Evolutionary conservation across 2,113 vertebrate genomes (phyloP), one percentile per base, ranked within the genome.

Genomic region (Larimichthys crocea): DNA sequence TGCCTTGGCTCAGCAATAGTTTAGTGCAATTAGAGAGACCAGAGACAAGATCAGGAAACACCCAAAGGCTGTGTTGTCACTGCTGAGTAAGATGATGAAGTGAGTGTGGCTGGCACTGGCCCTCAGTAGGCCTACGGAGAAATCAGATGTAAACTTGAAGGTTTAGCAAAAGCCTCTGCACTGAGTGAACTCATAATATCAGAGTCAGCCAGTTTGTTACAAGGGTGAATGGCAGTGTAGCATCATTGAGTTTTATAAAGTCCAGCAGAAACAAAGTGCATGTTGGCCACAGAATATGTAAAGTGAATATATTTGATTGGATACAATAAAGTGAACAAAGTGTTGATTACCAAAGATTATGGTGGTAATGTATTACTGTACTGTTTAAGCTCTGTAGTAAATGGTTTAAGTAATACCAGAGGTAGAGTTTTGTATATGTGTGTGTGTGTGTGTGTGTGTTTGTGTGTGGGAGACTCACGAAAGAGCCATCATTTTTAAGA

Each of bases 11-110:
- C 20, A 10, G 55, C 50, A 72, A 82, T 46, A 67, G 72, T 74
- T 70, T 62, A 60, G 79, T 40, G 79, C 83, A 92, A 86, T 87
- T 82, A 83, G 65, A 76, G 76, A 89, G 65, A 15, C 14, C 52
- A 86, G 70, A 88, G 69, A 86, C 74, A 83, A 86, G 76, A 86
- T 90, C 71, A 87, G 85, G 84, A 91, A 91, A 93, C 87, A 81
- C 86, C 89, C 88, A 84, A 73, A 85, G 64, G 49, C 77, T 7
- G 24, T 71, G 78, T 63, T 88, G 85, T 92, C 88, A 84, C 82
- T 81, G 79, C 76, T 70, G 59, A 62, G 74, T 77, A 76, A 86
- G 26, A 29, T 81, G 87, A 89, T 81, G 70, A 81, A 90, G 85
- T 86, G 90, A 90, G 86, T 82, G 76, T 85, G 83, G 80, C 86